These are phyloP conservation scores for Eristalinus aeneus DNA, from an alignment of 2,888 invertebrate species.

Conservation along the genomic window DNA sequence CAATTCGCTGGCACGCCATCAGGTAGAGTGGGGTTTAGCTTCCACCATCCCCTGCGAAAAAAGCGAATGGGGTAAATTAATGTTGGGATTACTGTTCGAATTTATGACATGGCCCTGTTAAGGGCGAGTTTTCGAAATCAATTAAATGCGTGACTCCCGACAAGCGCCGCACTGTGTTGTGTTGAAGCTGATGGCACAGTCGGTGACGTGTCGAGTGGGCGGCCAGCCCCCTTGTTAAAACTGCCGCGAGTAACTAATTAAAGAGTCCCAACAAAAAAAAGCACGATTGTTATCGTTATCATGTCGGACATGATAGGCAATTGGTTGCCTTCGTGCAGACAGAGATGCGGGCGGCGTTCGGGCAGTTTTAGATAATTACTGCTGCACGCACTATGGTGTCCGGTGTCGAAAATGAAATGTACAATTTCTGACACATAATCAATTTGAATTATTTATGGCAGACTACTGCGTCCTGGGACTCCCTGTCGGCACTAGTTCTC, in stretches of 20 bases:
- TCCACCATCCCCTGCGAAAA: conserved; percentile 9
- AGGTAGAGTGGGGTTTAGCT: conserved; percentile 16
- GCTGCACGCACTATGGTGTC: conserved; percentile 47
- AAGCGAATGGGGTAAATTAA: conserved; percentile 64
- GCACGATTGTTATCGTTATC: conserved; percentile 65
- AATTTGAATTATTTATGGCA: conserved; percentile 67
- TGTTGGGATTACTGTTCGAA: conserved; percentile 68
- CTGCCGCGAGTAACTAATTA: conserved; percentile 58
- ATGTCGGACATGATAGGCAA: conserved; percentile 70
- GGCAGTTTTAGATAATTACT: conserved; percentile 45
- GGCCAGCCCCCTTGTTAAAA: conserved; percentile 31
- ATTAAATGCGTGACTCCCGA: conserved; percentile 60
- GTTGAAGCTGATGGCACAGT: not conserved
- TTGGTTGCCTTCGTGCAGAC: conserved; percentile 60
- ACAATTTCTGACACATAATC: conserved; percentile 70
- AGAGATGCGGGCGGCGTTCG: not conserved
- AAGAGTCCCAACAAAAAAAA: conserved; percentile 58
- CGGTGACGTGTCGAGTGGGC: conserved; percentile 30
- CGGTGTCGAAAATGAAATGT: conserved; percentile 63
- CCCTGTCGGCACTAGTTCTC: conserved; percentile 58
- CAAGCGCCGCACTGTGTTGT: not conserved
- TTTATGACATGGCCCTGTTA: conserved; percentile 61
- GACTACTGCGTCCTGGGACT: conserved; percentile 7
- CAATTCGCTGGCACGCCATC: conserved; percentile 19
- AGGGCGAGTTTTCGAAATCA: conserved; percentile 68